These are phyloP conservation scores for Acrobasis suavella DNA, from an alignment of 2,888 invertebrate genomes.

Conservation along the genomic window DNA sequence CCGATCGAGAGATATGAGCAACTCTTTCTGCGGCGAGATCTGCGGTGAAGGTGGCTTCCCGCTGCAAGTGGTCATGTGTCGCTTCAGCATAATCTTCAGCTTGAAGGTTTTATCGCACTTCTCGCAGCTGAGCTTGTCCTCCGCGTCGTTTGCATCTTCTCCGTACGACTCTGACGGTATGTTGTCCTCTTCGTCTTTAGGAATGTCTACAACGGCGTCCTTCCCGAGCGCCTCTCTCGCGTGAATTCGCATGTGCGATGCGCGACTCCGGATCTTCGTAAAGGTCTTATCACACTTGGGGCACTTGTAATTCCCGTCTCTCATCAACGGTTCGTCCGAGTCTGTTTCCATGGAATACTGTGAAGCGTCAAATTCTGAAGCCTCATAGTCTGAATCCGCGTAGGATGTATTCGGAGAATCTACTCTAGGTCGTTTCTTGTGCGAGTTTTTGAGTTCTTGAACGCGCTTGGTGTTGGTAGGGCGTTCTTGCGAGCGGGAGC, in stretches of 20 bases:
- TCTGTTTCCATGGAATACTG: slow-evolving; percentile 63
- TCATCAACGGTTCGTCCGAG: slow-evolving; percentile 63
- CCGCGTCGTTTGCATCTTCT: slow-evolving; percentile 50
- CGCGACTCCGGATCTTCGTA: slow-evolving; percentile 43
- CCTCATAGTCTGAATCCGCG: slow-evolving; percentile 62
- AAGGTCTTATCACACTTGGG: slow-evolving; percentile 58
- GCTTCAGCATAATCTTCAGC: slow-evolving; percentile 75
- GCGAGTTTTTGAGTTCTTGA: slow-evolving; percentile 56
- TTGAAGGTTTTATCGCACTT: slow-evolving; percentile 71
- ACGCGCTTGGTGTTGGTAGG: slow-evolving; percentile 61
- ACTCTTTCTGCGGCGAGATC: slow-evolving; percentile 56
- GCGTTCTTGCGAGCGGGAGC: slow-evolving; percentile 57
- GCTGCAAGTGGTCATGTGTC: slow-evolving; percentile 61
- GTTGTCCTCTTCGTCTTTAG: slow-evolving; percentile 33
- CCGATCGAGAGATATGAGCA: slow-evolving; percentile 63
- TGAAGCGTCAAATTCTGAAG: slow-evolving; percentile 54
- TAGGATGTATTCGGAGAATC: slow-evolving; percentile 43
- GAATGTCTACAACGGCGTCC: slow-evolving; percentile 40
- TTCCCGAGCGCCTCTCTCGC: slow-evolving; percentile 34
- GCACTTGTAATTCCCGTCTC: slow-evolving; percentile 49
- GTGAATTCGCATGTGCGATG: slow-evolving; percentile 53
- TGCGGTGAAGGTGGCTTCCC: slow-evolving; percentile 38
- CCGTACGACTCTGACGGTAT: slow-evolving; percentile 18
- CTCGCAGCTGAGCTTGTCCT: slow-evolving; percentile 62
- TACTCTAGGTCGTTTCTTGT: slow-evolving; percentile 51